phyloP scores from a whole-genome alignment of 2,888 invertebrate genomes.

The Melanostoma mellinum region DNA sequence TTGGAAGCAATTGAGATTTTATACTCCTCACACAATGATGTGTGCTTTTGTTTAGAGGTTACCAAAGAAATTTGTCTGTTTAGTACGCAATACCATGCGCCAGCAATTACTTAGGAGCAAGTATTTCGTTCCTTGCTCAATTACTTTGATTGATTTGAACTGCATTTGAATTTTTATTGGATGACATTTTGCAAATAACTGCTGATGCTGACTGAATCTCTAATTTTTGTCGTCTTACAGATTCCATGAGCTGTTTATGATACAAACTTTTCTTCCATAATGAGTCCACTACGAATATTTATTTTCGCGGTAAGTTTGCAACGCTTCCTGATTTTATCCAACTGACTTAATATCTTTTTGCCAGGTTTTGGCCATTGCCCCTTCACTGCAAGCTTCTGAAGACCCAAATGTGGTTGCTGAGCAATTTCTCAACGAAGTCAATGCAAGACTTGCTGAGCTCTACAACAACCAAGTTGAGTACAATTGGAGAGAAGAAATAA shows the following conservation, averaged over 20 bases:
- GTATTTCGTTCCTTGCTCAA: neutral
- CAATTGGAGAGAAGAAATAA: constrained; percentile 77
- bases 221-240: constrained; percentile 23
- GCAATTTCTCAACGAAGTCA: constrained; percentile 76
- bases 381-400: constrained; percentile 23
- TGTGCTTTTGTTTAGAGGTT: neutral
- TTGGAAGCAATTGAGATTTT: neutral
- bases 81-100: constrained; percentile 24
- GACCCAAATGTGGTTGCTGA: constrained; percentile 67
- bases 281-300: constrained; percentile 43
- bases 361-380: constrained; percentile 32
- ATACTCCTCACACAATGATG: neutral
- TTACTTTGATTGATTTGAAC: constrained; percentile 14
- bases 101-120: constrained; percentile 28
- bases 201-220: too few relatives aligned
- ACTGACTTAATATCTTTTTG: neutral
- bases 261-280: neutral
- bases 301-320: constrained; percentile 40
- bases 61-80: constrained; percentile 14
- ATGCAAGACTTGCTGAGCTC: constrained; percentile 75
- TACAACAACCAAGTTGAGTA: constrained; percentile 78
- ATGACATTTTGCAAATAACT: too few relatives aligned
- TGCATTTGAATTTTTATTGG: constrained; percentile 5
- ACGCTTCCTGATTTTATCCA: too few relatives aligned
- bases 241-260: constrained; percentile 32